Conservation (phyloP, 2,888 invertebrate species). For the Trachelus stipa region DNA sequence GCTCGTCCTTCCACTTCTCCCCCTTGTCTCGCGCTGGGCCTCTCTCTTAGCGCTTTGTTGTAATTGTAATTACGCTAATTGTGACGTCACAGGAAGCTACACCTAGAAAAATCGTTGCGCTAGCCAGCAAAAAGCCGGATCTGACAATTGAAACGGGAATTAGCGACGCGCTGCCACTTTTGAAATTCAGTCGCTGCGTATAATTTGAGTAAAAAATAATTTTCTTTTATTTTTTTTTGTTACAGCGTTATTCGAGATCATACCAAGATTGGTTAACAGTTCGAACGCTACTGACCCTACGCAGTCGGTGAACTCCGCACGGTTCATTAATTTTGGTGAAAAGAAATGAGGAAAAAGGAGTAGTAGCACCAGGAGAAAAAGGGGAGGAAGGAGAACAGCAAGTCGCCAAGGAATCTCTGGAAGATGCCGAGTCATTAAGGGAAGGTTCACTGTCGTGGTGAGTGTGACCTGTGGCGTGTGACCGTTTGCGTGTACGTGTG, state of each 20-base stretch:
- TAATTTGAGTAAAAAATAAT: no score
- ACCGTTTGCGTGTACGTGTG: conserved; percentile 25
- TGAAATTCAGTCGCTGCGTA: no score
- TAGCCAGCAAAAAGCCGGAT: no score
- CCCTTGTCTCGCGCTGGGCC: conserved; percentile 27
- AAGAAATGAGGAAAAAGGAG: background rate
- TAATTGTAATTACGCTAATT: conserved; percentile 65
- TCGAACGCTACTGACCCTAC: no score
- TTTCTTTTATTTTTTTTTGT: no score
- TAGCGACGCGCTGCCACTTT: background rate
- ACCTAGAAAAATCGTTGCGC: conserved; percentile 53
- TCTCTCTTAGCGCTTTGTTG: conserved; percentile 39
- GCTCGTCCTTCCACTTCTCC: conserved; percentile 20
- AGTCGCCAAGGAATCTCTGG: conserved; percentile 1
- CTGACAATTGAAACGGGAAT: conserved; percentile 16
- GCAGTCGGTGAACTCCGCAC: background rate
- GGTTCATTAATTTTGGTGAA: conserved; percentile 4
- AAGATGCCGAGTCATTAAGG: conserved; percentile 4
- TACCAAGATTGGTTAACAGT: no score
- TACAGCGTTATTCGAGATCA: no score
- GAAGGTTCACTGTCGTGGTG: background rate
- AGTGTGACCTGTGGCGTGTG: background rate
- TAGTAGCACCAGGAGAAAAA: background rate
- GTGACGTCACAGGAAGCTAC: conserved; percentile 66
- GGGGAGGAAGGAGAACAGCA: background rate